Percentiles rank a stretch among this genome's conserved stretches.
Evolutionary conservation across 1,140 invertebrate genomes (phyloP).

Genomic region (Aphelenchoides fujianensis): DNA sequence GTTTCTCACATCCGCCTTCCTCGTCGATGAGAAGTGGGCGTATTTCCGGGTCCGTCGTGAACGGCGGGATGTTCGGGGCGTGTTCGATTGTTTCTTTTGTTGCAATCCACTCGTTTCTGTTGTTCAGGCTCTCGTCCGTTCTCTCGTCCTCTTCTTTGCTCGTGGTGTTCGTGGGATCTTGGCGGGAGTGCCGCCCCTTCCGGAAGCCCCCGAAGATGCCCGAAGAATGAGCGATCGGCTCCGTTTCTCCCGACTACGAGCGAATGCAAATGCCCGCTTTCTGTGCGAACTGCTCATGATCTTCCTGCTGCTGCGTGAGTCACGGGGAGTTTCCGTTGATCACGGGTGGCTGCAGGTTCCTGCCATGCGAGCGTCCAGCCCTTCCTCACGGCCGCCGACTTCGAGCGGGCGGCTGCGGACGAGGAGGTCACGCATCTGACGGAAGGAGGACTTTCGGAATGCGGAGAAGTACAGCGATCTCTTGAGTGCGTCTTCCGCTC

Average conservation of each 20-base stretch:
- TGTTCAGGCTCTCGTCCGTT: no score
- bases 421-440: constrained; percentile 46
- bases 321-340: not conserved
- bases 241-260: not conserved
- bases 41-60: no score
- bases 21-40: no score
- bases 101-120: no score
- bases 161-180: no score
- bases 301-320: constrained; percentile 8
- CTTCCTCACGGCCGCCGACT: constrained; percentile 32
- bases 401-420: constrained; percentile 35
- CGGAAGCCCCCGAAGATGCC: not conserved
- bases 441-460: constrained; percentile 56
- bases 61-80: no score
- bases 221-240: not conserved
- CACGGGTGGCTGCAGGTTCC: not conserved
- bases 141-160: no score
- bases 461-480: constrained; percentile 46
- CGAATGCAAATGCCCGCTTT: not conserved
- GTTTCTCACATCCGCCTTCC: not conserved
- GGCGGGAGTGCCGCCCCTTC: no score
- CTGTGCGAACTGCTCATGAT: not conserved
- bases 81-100: no score
- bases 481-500: constrained; percentile 26
- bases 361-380: constrained; percentile 19